Evolutionary conservation across 2,888 invertebrate genomes (phyloP), one percentile per base, ranked within the genome.

Genomic region (Agonum fuliginosum): DNA sequence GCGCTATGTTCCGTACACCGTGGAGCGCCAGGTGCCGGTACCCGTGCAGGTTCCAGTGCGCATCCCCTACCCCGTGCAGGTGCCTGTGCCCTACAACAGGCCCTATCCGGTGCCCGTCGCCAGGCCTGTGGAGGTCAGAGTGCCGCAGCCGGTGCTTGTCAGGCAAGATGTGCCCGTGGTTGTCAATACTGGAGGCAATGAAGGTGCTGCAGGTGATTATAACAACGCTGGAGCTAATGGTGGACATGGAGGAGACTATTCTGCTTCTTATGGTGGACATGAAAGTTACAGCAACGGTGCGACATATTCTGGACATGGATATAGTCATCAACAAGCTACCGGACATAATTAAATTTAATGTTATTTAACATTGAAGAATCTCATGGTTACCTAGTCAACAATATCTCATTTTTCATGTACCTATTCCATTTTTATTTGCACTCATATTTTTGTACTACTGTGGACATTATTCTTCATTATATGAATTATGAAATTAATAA

Each of bases 1-100:
- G 3, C 46, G 48, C 12, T 30, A 46, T 10, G 71, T 73, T 12
- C 73, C 73, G 8, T 71, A 71, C 27, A 71, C 34, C 6, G 70
- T 71, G 24, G 46, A 48, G 14, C 46, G 70, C 10, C 22, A 48
- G 17, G 48, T 71, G 3, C 27, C 70, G 0, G 48, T 71, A 3
- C 70, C 70, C 8, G 70, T 71, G 8, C 24, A 46, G 2, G 70
- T 71, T 19, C 70, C 46, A 22, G 17, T 71, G 4, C n/a, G 48
- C 10, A 48, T 71, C 14, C 27, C 48, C n/a, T 46, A 48, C 2
- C 48, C 70, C 8, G 48, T 48, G n/a, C 48, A 71, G 8, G 48
- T 71, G 5, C 70, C 70, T 1, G 70, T 71, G 12, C 27, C 70
- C 12, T 71, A 71, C 24, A 41, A 37, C 22, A 37, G 67, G 10